A percentile compares a stretch with the other conserved stretches of the same genome.
Conservation (phyloP, 2,888 invertebrate genomes). For the Eumacrocentrus americanus region DNA sequence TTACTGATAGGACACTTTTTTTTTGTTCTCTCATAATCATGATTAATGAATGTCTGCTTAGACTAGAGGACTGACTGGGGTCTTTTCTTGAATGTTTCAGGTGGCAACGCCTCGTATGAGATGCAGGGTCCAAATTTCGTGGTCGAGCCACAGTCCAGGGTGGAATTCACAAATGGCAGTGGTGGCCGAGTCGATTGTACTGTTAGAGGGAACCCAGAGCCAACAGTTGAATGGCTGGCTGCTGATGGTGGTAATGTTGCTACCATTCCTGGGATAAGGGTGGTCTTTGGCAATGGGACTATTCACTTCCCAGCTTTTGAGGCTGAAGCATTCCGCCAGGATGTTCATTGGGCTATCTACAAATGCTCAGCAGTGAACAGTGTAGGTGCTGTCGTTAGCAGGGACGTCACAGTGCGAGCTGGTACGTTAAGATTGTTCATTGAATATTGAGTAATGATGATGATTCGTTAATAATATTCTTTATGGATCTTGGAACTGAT, state of each 20-base stretch:
- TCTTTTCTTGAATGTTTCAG: conserved; percentile 40
- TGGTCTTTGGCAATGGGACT: conserved; percentile 65
- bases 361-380: conserved; percentile 67
- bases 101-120: conserved; percentile 63
- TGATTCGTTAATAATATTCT: no score
- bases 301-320: conserved; percentile 66
- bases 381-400: conserved; percentile 80
- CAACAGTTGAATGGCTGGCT: conserved; percentile 65
- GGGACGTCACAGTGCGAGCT: conserved; percentile 86
- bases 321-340: conserved; percentile 66
- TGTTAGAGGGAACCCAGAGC: conserved; percentile 65
- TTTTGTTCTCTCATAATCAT: background rate
- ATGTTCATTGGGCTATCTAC: conserved; percentile 67
- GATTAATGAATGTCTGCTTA: background rate
- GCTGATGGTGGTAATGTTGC: conserved; percentile 64
- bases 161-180: conserved; percentile 66
- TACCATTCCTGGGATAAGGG: conserved; percentile 64
- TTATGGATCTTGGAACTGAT: no score
- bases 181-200: conserved; percentile 65
- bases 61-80: background rate
- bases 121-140: conserved; percentile 66
- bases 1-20: background rate
- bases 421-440: no score
- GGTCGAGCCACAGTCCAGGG: conserved; percentile 64
- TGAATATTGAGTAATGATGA: no score